phyloP scores from a whole-genome alignment of 1,140 invertebrate genomes.

The Drosophila aff. region DNA sequence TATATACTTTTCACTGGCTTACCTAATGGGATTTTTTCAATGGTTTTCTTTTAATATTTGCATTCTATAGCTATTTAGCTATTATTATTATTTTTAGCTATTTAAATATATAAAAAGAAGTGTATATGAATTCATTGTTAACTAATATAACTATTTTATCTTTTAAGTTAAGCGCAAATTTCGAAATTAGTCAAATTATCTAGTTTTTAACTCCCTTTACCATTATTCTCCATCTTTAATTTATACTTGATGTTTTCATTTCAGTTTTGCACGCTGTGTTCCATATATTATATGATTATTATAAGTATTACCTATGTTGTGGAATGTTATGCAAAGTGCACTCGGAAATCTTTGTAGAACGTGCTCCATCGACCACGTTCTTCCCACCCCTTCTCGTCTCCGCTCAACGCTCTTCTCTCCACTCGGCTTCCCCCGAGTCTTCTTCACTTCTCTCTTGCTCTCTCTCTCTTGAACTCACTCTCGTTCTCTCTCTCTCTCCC shows the following conservation, averaged over 20 bases:
- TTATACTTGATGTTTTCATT: background rate
- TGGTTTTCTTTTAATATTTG: background rate
- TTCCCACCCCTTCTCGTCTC: constrained; percentile 2
- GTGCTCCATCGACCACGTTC: constrained; percentile 42
- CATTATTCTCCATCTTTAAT: too few relatives aligned
- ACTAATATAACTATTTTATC: too few relatives aligned
- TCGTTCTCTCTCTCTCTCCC: background rate
- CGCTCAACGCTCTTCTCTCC: background rate
- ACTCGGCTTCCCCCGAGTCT: background rate
- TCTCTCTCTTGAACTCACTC: background rate
- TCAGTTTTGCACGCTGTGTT: background rate
- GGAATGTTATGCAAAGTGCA: constrained; percentile 52
- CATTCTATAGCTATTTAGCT: background rate
- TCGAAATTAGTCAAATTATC: too few relatives aligned
- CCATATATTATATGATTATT: constrained; percentile 10
- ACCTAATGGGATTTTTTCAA: background rate
- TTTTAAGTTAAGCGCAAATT: background rate
- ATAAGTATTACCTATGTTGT: constrained; percentile 20
- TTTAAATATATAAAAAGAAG: too few relatives aligned
- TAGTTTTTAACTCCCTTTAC: too few relatives aligned
- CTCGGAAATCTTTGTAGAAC: constrained; percentile 40
- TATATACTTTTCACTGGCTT: background rate
- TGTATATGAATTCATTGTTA: background rate
- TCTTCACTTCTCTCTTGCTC: constrained; percentile 1
- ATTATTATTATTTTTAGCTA: background rate